Evolutionary conservation across 2,888 invertebrate species (phyloP).

Genomic region (Pristionchus mayeri): DNA sequence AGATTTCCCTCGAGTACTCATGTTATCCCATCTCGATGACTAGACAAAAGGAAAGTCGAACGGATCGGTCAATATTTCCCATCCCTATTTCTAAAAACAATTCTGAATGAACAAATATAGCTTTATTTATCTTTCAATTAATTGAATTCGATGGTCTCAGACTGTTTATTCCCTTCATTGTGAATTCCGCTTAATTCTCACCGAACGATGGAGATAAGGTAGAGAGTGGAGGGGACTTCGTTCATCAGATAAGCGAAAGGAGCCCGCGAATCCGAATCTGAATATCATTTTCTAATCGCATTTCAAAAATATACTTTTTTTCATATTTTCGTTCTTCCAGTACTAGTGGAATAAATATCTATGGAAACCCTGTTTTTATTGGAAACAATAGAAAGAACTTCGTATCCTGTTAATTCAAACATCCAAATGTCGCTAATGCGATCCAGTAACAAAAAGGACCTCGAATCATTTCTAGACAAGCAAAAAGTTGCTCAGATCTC

Average conservation of each 20-base stretch:
- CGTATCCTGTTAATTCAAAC: background rate
- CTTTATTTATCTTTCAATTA: too few species aligned
- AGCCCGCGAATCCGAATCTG: slow-evolving; percentile 9
- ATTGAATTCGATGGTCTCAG: too few species aligned
- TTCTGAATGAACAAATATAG: too few species aligned
- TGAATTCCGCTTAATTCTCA: background rate
- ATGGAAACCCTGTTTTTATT: background rate
- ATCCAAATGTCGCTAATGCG: background rate
- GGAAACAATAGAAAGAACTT: background rate
- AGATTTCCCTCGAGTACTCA: too few species aligned
- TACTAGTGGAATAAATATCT: background rate
- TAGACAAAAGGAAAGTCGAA: too few species aligned
- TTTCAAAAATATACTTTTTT: too few species aligned
- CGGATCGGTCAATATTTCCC: too few species aligned
- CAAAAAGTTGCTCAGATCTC: background rate
- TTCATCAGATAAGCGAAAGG: slow-evolving; percentile 39
- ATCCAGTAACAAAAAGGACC: background rate
- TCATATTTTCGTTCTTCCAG: background rate
- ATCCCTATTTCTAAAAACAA: too few species aligned
- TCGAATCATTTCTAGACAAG: background rate
- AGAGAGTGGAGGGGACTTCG: slow-evolving; percentile 19
- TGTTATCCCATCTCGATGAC: too few species aligned
- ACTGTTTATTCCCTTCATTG: too few species aligned
- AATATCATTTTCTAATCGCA: background rate
- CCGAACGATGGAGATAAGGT: slow-evolving; percentile 42